These are phyloP conservation scores for Pempheris klunzingeri DNA, from an alignment of 2,797 vertebrate species.

Conservation along the genomic window DNA sequence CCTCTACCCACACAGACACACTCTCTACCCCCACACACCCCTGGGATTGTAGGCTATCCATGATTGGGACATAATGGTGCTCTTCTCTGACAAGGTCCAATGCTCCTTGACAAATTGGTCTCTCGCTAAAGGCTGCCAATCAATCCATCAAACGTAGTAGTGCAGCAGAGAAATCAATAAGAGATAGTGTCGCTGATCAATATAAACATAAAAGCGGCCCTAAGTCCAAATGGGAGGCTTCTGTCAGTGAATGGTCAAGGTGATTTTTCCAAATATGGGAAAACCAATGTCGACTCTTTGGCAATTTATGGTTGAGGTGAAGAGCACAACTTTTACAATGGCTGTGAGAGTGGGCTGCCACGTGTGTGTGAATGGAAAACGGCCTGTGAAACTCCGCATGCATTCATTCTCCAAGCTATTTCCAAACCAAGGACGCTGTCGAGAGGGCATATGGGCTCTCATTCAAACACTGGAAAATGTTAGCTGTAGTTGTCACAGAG, in stretches of 20 bases:
- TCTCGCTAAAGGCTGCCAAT: constrained; percentile 76
- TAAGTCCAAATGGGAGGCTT: constrained; percentile 44
- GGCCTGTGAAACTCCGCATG: constrained; percentile 1
- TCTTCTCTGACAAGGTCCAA: constrained; percentile 73
- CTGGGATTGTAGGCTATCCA: constrained; percentile 56
- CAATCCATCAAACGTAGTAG: constrained; percentile 79
- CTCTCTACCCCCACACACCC: constrained; percentile 12
- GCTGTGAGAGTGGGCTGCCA: constrained; percentile 16
- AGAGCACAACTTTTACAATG: constrained; percentile 19
- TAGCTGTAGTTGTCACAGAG: not conserved
- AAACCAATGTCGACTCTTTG: constrained; percentile 13
- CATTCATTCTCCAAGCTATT: constrained; percentile 32
- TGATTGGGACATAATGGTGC: constrained; percentile 75
- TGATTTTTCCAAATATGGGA: constrained; percentile 48
- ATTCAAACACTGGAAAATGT: constrained; percentile 11
- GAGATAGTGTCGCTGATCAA: constrained; percentile 68
- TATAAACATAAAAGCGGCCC: constrained; percentile 65
- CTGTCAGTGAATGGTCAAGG: constrained; percentile 45
- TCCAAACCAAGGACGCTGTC: constrained; percentile 41
- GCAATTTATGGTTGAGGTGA: constrained; percentile 10
- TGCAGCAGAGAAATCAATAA: constrained; percentile 63
- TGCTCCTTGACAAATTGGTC: constrained; percentile 79
- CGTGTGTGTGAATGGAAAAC: constrained; percentile 1
- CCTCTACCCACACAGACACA: constrained; percentile 6
- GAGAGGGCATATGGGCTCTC: not conserved